A percentile compares a stretch with the other conserved stretches of the same genome.
phyloP scores from a whole-genome alignment of 2,113 vertebrate species.

The Arizona elegans region DNA sequence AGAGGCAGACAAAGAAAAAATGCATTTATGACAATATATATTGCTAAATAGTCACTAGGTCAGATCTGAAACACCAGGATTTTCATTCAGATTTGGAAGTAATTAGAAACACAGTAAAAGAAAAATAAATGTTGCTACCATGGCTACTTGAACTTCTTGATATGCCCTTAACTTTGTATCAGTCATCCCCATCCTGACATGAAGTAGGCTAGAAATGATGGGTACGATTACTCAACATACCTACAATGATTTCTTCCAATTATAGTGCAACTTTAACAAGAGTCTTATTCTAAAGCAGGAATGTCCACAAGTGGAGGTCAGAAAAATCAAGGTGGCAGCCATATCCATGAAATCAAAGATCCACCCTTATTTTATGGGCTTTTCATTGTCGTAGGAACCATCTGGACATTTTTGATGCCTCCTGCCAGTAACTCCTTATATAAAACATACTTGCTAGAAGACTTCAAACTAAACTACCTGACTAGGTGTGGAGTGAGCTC shows the following conservation, averaged over 20 bases:
- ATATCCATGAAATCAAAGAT: background rate
- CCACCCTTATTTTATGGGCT: background rate
- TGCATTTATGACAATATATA: background rate
- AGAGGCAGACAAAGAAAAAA: background rate
- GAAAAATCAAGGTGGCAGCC: background rate
- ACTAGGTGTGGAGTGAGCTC: background rate
- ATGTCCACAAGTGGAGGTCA: background rate
- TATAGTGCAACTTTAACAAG: background rate
- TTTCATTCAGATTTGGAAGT: background rate
- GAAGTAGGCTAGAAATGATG: background rate
- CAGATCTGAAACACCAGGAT: background rate
- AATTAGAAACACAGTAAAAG: background rate
- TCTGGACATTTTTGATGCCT: background rate
- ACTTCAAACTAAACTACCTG: background rate
- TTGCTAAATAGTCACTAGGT: background rate
- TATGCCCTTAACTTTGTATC: background rate
- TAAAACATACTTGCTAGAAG: background rate
- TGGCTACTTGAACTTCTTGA: background rate
- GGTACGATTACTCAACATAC: background rate
- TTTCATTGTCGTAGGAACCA: background rate
- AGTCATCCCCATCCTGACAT: background rate
- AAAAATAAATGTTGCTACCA: background rate
- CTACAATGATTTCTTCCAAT: background rate
- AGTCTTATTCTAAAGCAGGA: background rate
- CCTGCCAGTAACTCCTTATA: background rate